Conservation (phyloP, 2,797 vertebrate genomes). For the Silurus lanzhouensis region DNA sequence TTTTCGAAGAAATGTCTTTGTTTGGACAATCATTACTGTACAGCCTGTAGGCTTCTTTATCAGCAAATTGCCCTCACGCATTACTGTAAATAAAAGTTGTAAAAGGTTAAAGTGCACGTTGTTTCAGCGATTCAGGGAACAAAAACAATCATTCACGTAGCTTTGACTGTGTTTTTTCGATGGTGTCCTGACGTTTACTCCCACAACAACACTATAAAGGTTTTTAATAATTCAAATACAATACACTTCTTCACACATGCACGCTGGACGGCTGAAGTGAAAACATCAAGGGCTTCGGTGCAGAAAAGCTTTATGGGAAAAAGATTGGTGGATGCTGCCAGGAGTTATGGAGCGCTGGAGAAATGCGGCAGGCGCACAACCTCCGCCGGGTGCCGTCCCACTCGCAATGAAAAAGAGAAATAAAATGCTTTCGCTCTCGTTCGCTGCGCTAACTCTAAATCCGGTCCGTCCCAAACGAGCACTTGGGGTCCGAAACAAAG, state of each 20-base stretch:
- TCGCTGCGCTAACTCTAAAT: constrained; percentile 36
- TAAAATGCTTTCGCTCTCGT: constrained; percentile 50
- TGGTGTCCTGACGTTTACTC: not conserved
- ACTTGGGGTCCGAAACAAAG: constrained; percentile 46
- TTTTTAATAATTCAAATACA: constrained; percentile 18
- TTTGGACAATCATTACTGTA: not conserved
- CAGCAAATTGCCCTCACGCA: not conserved
- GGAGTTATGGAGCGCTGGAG: constrained; percentile 41
- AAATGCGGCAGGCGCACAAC: constrained; percentile 37
- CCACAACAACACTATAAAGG: not conserved
- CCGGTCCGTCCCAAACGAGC: constrained; percentile 36
- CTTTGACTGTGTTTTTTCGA: not conserved
- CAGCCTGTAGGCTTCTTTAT: not conserved
- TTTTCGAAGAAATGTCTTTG: not conserved
- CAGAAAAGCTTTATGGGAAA: constrained; percentile 46
- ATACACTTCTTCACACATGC: not conserved
- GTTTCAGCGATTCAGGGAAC: not conserved
- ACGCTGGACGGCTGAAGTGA: constrained; percentile 6
- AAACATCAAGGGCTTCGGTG: constrained; percentile 27
- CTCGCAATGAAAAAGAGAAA: constrained; percentile 43
- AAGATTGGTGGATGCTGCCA: constrained; percentile 49
- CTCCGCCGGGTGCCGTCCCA: constrained; percentile 40
- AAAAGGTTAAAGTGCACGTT: not conserved
- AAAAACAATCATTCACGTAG: not conserved
- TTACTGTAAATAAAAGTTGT: not conserved